A percentile compares a stretch with the other conserved stretches of the same genome.
Conservation (phyloP, 2,888 invertebrate genomes). For the Drosophila eohydei region DNA sequence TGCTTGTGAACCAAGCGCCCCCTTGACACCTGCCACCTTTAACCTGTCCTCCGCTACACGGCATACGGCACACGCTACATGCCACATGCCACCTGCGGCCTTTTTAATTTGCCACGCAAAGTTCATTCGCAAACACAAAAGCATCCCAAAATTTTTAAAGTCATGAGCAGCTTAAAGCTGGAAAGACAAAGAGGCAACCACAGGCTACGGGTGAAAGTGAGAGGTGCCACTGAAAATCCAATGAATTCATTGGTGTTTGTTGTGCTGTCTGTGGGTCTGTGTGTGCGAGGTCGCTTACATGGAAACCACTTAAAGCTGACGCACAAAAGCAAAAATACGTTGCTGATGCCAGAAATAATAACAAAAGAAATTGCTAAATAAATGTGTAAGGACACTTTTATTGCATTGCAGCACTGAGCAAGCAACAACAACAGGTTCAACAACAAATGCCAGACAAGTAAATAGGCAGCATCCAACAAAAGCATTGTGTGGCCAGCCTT, state of each 20-base stretch:
- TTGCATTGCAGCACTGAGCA: constrained; percentile 61
- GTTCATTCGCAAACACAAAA: constrained; percentile 72
- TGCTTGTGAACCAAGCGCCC: constrained; percentile 45
- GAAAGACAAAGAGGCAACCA: constrained; percentile 24
- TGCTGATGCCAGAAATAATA: constrained; percentile 72
- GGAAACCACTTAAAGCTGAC: constrained; percentile 68
- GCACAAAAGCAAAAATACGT: constrained; percentile 52
- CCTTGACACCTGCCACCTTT: constrained; percentile 53
- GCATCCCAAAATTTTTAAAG: constrained; percentile 59
- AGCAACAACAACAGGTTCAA: constrained; percentile 17
- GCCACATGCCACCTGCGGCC: constrained; percentile 73
- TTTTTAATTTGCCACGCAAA: constrained; percentile 81
- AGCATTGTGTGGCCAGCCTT: constrained; percentile 64
- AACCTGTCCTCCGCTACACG: constrained; percentile 57
- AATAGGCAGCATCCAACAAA: constrained; percentile 60
- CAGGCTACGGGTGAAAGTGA: background rate
- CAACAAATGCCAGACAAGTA: constrained; percentile 67
- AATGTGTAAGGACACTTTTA: constrained; percentile 81
- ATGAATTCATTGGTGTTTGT: constrained; percentile 57
- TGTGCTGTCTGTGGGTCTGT: constrained; percentile 6
- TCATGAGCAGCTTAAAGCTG: constrained; percentile 63
- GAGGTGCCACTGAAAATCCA: constrained; percentile 37
- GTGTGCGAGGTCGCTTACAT: constrained; percentile 21
- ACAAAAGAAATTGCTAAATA: constrained; percentile 81
- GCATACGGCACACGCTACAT: constrained; percentile 17